These are phyloP conservation scores for Pissodes strobi DNA, from an alignment of 1,140 invertebrate genomes.

Conservation along the genomic window DNA sequence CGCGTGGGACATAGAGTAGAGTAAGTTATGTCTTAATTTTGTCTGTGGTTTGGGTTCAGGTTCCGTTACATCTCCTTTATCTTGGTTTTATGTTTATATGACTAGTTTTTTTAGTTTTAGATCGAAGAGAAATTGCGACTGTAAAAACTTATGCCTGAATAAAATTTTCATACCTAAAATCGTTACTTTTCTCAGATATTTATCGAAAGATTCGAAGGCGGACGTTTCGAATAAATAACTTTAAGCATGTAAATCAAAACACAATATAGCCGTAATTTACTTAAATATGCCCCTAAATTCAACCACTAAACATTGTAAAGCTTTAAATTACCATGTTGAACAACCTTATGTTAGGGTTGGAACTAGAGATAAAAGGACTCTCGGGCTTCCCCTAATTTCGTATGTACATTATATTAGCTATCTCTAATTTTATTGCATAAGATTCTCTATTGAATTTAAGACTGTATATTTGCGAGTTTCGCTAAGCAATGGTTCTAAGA, in stretches of 20 bases:
- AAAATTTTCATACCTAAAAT: too few relatives aligned
- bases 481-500: too few relatives aligned
- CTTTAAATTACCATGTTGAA: conserved; percentile 35
- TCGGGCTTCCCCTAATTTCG: conserved; percentile 26
- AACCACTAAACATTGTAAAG: conserved; percentile 34
- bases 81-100: too few relatives aligned
- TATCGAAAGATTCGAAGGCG: too few relatives aligned
- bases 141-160: too few relatives aligned
- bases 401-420: conserved; percentile 35
- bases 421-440: conserved; percentile 32
- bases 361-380: conserved; percentile 30
- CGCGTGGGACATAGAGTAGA: too few relatives aligned
- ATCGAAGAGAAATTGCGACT: too few relatives aligned
- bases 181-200: too few relatives aligned
- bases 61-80: conserved; percentile 4
- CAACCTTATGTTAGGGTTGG: conserved; percentile 34
- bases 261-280: conserved; percentile 27
- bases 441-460: conserved; percentile 21
- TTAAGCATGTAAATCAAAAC: conserved; percentile 26
- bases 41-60: not conserved
- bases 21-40: conserved; percentile 32
- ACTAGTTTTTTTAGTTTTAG: too few relatives aligned
- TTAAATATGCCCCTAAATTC: conserved; percentile 28
- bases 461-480: not conserved
- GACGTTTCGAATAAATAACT: too few relatives aligned